A percentile compares a stretch with the other conserved stretches of the same genome.
Conservation (phyloP, 2,888 invertebrate species). For the Drosophila yooni region DNA sequence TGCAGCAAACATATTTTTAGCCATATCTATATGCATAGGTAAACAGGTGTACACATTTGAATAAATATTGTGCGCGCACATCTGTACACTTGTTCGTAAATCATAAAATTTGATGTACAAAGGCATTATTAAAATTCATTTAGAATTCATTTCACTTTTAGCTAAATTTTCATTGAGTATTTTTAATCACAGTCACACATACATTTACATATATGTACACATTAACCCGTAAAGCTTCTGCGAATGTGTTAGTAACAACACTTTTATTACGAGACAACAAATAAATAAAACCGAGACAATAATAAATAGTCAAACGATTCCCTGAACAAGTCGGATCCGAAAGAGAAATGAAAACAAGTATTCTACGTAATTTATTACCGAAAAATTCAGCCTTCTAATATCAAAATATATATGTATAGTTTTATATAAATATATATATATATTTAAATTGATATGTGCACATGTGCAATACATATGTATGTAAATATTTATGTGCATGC, state of each 20-base stretch:
- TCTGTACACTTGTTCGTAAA: neutral
- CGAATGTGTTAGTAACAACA: conserved; percentile 5
- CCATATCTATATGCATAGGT: conserved; percentile 22
- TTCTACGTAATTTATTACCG: conserved; percentile 12
- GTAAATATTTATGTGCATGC: neutral
- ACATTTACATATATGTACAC: neutral
- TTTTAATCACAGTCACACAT: conserved; percentile 1
- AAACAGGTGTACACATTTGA: conserved; percentile 32
- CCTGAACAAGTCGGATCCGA: conserved; percentile 4
- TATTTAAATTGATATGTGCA: conserved; percentile 2
- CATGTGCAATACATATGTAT: conserved; percentile 1
- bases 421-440: conserved; percentile 5
- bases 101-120: neutral
- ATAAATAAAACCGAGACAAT: conserved; percentile 3
- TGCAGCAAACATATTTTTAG: conserved; percentile 53
- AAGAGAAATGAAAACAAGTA: conserved; percentile 25
- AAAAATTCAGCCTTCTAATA: conserved; percentile 16
- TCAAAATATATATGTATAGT: neutral
- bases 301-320: conserved; percentile 1
- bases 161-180: neutral
- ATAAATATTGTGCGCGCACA: conserved; percentile 1
- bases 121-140: neutral
- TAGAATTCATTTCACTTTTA: conserved; percentile 12
- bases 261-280: conserved; percentile 12
- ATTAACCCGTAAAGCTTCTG: neutral